Conservation (phyloP, 2,113 vertebrate species). For the Tyrannus savana region DNA sequence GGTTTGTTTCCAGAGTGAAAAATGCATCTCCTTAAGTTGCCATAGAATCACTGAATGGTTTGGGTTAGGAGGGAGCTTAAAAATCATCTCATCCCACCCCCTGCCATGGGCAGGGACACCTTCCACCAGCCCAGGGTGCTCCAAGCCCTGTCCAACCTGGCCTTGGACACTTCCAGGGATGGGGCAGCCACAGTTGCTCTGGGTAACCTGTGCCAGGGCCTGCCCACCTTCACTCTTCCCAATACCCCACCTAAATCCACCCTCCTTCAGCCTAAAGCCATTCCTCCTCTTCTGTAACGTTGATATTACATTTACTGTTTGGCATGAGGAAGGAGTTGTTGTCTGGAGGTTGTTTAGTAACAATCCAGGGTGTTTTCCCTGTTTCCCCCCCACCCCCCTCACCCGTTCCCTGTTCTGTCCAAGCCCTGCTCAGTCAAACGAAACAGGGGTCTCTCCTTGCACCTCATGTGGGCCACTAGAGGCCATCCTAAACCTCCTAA, state of each 20-base stretch:
- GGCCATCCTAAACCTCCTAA: conserved; percentile 47
- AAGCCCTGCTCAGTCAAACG: background rate
- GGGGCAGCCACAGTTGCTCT: background rate
- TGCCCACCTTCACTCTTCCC: background rate
- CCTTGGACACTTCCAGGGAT: background rate
- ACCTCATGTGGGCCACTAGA: background rate
- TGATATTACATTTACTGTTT: background rate
- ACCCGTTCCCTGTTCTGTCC: fast-evolving
- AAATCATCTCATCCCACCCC: background rate
- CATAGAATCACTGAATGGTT: background rate
- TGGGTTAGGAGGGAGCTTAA: background rate
- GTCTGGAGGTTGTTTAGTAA: background rate
- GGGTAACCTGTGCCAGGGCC: background rate
- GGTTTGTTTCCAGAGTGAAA: background rate
- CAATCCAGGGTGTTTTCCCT: background rate
- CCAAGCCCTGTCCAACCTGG: background rate
- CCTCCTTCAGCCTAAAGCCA: background rate
- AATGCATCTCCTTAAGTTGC: fast-evolving
- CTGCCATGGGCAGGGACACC: background rate
- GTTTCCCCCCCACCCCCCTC: background rate
- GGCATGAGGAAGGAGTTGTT: background rate
- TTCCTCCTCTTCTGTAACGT: no score
- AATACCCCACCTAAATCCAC: background rate
- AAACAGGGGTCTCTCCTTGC: background rate
- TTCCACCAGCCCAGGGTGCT: fast-evolving